phyloP scores from a whole-genome alignment of 2,113 vertebrate species.

The Notechis scutatus region DNA sequence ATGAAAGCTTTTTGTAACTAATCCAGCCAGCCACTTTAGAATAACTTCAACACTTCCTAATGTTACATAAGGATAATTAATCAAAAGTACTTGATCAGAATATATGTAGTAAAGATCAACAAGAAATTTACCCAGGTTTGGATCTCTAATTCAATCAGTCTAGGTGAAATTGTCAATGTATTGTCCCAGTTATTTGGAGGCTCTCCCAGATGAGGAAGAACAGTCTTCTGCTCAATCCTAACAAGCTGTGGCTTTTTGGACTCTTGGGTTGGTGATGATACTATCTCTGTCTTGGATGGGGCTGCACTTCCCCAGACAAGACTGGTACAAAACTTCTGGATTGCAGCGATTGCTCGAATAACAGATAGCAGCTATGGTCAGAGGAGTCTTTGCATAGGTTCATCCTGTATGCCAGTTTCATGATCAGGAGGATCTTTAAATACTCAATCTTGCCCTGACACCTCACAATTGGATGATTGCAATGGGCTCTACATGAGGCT shows the following conservation, averaged over 20 bases:
- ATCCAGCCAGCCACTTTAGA: slow-evolving; percentile 23
- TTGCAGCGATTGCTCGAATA: background rate
- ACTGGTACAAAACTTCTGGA: background rate
- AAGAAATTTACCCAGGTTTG: background rate
- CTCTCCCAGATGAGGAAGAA: background rate
- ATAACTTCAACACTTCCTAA: slow-evolving; percentile 25
- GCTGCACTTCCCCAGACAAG: background rate
- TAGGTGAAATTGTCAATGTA: background rate
- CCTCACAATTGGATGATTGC: background rate
- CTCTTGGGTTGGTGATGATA: background rate
- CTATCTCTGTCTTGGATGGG: background rate
- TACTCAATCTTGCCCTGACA: background rate
- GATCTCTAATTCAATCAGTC: background rate
- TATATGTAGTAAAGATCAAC: background rate
- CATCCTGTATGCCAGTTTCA: background rate
- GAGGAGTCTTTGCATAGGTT: background rate
- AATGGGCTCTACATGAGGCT: background rate
- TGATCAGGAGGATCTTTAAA: background rate
- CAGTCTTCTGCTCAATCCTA: background rate
- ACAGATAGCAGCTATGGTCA: background rate
- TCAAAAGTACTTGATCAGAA: slow-evolving; percentile 12
- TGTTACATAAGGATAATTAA: background rate
- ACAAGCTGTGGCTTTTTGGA: background rate
- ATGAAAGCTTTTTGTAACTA: slow-evolving; percentile 21
- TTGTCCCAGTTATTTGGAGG: background rate